Base-by-base conservation (phyloP, 2,113 vertebrate species). In the Sinosuthora webbiana region DNA sequence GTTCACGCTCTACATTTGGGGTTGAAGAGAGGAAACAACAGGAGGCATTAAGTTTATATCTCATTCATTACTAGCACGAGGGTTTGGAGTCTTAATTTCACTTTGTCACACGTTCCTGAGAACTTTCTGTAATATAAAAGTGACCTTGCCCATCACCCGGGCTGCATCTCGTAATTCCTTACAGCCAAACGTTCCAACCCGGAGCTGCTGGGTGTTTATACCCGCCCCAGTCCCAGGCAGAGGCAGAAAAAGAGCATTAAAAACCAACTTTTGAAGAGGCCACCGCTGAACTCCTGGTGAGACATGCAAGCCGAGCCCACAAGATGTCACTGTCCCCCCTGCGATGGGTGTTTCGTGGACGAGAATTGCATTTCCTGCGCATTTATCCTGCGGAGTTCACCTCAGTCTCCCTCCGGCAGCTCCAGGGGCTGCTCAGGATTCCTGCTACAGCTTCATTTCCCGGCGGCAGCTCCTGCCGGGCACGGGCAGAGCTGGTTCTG, bases 301-400 rank as follows among this genome's bases (percentile, higher is more conserved):
- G 23, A n/a, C 12, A 70, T 96, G 60, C 44, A 13, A 8, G 50
- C 28, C 5, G 55, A 77, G 53, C 23, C 97, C 98, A 97, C 97
- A 79, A 97, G 98, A 93, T 98, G 98, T 97, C 98, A 97, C 79
- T 95, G 22, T 88, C 15, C 83, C n/a, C 70, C 60, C 82, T 82
- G 33, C 23, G 92, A 91, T 15, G 24, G 44, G 6, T 7, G 13
- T 2, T 30, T 15, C 0, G 9, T 9, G 15, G 28, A 25, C 0
- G 6, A 15, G 1, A 7, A 23, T 25, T 27, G 16, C 1, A 24
- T 53, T 33, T 45, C 25, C 15, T 10, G 8, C 25, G 5, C 33
- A 3, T 30, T 42, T 6, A 2, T 10, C 25, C 7, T 1, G 10
- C 0, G 8, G 19, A 23, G 22, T 9, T 57, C 3, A 0, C 37